A percentile compares a stretch with the other conserved stretches of the same genome.
Evolutionary conservation across 2,797 vertebrate genomes (phyloP).

Genomic region (Myotis planiceps): DNA sequence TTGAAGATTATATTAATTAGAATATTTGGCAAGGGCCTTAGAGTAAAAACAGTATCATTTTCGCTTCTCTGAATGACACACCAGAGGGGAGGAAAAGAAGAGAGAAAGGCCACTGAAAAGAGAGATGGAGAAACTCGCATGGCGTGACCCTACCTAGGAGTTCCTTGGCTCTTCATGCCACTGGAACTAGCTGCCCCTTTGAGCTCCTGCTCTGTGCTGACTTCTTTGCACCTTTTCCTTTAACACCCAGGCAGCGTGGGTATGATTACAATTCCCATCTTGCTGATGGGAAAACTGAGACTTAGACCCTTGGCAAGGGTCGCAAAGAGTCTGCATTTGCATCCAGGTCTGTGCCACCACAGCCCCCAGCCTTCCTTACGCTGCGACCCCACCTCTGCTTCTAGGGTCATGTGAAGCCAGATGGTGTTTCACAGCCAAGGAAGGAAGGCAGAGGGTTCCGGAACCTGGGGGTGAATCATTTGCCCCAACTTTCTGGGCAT

Average conservation of each 20-base stretch:
- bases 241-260: neutral
- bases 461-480: neutral
- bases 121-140: neutral
- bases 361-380: neutral
- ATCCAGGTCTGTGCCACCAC: neutral
- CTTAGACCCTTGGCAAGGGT: neutral
- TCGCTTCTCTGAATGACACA: neutral
- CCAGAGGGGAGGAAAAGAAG: too few species aligned
- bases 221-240: neutral
- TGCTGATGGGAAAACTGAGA: neutral
- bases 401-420: neutral
- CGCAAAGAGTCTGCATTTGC: neutral
- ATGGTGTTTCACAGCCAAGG: neutral
- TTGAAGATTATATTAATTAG: conserved; percentile 4
- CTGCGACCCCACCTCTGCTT: neutral
- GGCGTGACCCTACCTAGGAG: accelerated
- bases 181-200: too few species aligned
- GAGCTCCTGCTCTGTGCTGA: too few species aligned
- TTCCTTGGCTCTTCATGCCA: neutral
- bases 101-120: neutral
- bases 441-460: neutral
- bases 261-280: neutral
- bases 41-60: neutral
- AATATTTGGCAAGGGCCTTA: neutral
- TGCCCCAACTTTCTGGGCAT: neutral